phyloP scores from a whole-genome alignment of 2,797 vertebrate genomes.

The Etheostoma perlongum region DNA sequence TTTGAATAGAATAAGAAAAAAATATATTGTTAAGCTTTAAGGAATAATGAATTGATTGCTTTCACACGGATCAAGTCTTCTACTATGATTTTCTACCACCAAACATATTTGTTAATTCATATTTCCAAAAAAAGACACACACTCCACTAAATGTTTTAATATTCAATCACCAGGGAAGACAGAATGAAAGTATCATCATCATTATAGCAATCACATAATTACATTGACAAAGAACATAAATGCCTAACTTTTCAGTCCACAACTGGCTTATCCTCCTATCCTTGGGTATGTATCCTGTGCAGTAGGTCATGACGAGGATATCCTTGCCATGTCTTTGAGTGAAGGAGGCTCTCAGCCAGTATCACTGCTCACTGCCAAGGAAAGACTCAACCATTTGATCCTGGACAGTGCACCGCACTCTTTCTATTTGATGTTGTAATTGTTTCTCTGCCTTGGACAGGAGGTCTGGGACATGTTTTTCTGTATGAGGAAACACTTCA shows the following conservation, averaged over 20 bases:
- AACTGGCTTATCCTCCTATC: constrained; percentile 35
- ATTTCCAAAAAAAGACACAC: background rate
- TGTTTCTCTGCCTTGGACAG: constrained; percentile 59
- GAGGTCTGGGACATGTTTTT: constrained; percentile 61
- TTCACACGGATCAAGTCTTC: too few relatives aligned
- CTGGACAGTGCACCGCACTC: constrained; percentile 50
- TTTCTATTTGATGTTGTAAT: constrained; percentile 70
- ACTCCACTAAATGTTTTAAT: constrained; percentile 20
- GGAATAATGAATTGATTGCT: too few relatives aligned
- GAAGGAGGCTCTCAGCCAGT: constrained; percentile 57
- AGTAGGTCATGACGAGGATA: constrained; percentile 52
- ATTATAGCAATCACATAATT: constrained; percentile 56
- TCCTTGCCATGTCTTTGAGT: constrained; percentile 62
- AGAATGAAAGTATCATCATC: constrained; percentile 36
- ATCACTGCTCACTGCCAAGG: constrained; percentile 61
- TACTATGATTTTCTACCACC: background rate
- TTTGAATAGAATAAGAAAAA: background rate
- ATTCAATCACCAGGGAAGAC: constrained; percentile 1
- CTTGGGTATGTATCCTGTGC: constrained; percentile 43
- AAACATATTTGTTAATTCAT: background rate
- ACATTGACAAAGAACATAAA: constrained; percentile 59
- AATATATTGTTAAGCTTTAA: background rate
- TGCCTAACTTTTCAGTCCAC: constrained; percentile 23
- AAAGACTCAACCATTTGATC: constrained; percentile 59
- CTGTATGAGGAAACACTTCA: constrained; percentile 48